Conservation (phyloP, 2,888 invertebrate species). For the Luperina nickerlii region DNA sequence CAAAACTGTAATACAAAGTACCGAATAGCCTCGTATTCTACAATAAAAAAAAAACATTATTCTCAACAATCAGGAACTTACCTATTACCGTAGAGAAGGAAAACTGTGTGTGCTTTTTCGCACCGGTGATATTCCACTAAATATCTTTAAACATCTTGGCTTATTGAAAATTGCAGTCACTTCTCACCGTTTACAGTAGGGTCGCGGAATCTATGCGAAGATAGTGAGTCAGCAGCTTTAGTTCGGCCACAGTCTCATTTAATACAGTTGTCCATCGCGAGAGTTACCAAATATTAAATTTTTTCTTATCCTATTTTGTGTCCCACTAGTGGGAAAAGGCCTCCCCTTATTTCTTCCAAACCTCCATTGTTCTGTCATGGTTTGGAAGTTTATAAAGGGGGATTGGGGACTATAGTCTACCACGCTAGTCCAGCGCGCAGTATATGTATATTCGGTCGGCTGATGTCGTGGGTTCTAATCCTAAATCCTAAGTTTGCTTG, state of each 20-base stretch:
- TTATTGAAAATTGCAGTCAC: background rate
- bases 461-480: no score
- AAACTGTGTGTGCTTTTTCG: background rate
- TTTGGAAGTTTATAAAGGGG: no score
- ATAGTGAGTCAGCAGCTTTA: constrained; percentile 12
- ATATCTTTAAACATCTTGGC: background rate
- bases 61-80: background rate
- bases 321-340: no score
- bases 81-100: background rate
- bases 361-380: no score
- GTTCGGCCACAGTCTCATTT: background rate
- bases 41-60: background rate
- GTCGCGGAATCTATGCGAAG: background rate
- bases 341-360: no score
- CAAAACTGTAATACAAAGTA: background rate
- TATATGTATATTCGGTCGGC: background rate
- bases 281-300: background rate
- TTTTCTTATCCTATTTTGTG: no score
- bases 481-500: no score
- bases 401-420: no score
- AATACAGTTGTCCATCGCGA: constrained; percentile 2
- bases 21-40: background rate
- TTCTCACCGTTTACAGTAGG: background rate
- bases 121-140: background rate
- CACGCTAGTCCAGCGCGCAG: no score